phyloP scores from a whole-genome alignment of 2,113 vertebrate species.

The Platysternon megacephalum region DNA sequence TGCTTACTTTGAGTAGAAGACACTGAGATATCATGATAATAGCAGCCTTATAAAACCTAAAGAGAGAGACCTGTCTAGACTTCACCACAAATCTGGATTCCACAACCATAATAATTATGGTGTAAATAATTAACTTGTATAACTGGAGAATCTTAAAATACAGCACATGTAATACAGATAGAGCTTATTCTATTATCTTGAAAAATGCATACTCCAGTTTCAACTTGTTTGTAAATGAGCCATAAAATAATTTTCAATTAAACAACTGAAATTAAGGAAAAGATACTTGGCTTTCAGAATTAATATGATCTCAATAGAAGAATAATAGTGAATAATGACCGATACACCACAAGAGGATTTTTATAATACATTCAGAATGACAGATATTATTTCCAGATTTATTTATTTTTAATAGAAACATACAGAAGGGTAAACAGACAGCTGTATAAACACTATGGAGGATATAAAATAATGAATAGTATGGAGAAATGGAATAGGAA shows the following conservation, averaged over 20 bases:
- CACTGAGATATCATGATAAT: background rate
- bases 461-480: no score
- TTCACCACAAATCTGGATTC: no score
- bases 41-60: background rate
- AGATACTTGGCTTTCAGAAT: no score
- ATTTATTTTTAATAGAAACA: background rate
- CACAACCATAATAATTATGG: background rate
- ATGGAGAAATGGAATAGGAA: no score
- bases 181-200: background rate
- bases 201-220: background rate
- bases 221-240: no score
- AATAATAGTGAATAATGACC: no score
- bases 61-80: background rate
- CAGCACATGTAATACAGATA: background rate
- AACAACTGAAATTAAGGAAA: no score
- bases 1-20: background rate
- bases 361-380: background rate
- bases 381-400: background rate
- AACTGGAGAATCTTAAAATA: background rate
- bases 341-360: background rate
- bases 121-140: background rate
- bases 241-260: no score
- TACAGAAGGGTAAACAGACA: background rate
- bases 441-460: background rate
- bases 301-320: no score